Evolutionary conservation across 2,797 vertebrate genomes (phyloP).

Genomic region (Atherinosoma microstoma): DNA sequence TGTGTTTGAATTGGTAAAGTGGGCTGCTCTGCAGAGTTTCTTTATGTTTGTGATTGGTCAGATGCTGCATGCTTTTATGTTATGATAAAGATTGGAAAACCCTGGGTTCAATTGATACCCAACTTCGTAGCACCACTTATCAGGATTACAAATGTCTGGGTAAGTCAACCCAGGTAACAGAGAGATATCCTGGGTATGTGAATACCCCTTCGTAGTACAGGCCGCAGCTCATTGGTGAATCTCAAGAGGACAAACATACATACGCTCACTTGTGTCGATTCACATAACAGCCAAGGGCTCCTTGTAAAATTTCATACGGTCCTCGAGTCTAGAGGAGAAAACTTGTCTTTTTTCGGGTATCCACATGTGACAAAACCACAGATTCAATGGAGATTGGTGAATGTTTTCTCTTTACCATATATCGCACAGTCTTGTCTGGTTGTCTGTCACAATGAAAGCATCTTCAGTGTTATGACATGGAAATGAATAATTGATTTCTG

Average conservation of each 20-base stretch:
- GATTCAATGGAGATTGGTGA: conserved; percentile 38
- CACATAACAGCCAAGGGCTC: conserved; percentile 30
- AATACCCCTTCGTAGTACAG: no score
- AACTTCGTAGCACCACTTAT: no score
- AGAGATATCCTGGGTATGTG: no score
- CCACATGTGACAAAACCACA: conserved; percentile 51
- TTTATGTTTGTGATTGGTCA: no score
- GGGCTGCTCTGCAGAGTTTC: no score
- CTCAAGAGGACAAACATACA: conserved; percentile 13
- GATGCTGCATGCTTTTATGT: no score
- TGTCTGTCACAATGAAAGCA: conserved; percentile 77
- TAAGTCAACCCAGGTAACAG: no score
- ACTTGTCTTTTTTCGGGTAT: conserved; percentile 43
- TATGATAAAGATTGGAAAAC: no score
- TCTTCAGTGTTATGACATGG: conserved; percentile 68
- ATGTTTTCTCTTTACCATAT: conserved; percentile 41
- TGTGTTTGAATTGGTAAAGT: no score
- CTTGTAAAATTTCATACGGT: conserved; percentile 44
- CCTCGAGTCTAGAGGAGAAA: conserved; percentile 39
- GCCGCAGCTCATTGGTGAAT: conserved; percentile 13
- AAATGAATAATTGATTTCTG: conserved; percentile 77
- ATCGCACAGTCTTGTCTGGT: conserved; percentile 52
- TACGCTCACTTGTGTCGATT: conserved; percentile 32
- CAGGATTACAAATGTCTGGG: no score
- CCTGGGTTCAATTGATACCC: no score